Evolutionary conservation across 2,113 vertebrate species (phyloP).

Genomic region (Anoplopoma fimbria): DNA sequence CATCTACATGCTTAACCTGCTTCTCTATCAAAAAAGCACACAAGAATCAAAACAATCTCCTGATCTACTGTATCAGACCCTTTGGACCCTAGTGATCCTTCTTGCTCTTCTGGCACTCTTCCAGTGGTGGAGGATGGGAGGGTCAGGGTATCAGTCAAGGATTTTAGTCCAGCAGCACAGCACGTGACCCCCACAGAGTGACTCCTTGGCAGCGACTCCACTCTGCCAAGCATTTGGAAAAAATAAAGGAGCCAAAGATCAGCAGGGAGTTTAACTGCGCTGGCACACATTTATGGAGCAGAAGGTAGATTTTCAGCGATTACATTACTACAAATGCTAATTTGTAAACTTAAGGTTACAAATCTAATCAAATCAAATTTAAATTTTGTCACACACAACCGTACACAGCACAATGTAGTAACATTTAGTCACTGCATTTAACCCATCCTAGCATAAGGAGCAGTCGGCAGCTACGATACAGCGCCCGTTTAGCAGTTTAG

Average conservation of each 20-base stretch:
- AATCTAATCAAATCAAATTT: background rate
- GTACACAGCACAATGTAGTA: background rate
- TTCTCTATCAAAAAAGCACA: background rate
- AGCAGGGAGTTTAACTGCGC: slow-evolving; percentile 38
- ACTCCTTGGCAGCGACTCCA: slow-evolving; percentile 65
- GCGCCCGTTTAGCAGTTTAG: too few species aligned
- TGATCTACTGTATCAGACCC: slow-evolving; percentile 12
- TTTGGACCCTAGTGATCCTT: slow-evolving; percentile 37
- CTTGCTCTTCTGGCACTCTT: slow-evolving; percentile 53
- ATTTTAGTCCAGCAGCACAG: slow-evolving; percentile 56
- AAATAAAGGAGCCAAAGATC: slow-evolving; percentile 61
- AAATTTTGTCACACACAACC: background rate
- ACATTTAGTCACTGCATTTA: too few species aligned
- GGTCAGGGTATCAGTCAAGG: slow-evolving; percentile 30
- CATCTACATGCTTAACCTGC: background rate
- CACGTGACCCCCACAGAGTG: slow-evolving; percentile 54
- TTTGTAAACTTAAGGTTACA: background rate
- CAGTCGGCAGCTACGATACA: background rate
- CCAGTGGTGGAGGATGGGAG: slow-evolving; percentile 17
- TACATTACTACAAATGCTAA: background rate
- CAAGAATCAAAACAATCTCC: slow-evolving; percentile 13
- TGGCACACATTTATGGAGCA: slow-evolving; percentile 30
- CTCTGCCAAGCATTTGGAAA: slow-evolving; percentile 70
- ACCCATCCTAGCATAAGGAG: too few species aligned
- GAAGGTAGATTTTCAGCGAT: background rate